Percentiles rank a stretch among this genome's conserved stretches.
These are phyloP conservation scores for Sinodicranocentrus sp. DNA, from an alignment of 2,888 invertebrate genomes.

Conservation along the genomic window DNA sequence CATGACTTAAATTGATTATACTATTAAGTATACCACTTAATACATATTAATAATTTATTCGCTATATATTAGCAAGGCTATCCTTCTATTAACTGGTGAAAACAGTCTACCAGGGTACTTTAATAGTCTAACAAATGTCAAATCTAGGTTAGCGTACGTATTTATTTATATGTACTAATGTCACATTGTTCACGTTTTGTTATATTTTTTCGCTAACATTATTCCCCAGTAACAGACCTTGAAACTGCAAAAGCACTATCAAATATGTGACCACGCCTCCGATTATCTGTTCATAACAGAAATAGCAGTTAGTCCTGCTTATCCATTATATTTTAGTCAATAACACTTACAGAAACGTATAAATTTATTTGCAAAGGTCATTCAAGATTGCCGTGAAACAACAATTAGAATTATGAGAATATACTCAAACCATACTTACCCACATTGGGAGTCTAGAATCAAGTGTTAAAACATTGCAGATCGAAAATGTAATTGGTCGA, in stretches of 20 bases:
- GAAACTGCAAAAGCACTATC: slow-evolving; percentile 54
- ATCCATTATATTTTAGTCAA: no score
- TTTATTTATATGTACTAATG: not conserved
- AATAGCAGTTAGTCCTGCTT: no score
- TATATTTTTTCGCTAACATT: not conserved
- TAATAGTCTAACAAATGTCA: not conserved
- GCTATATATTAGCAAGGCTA: no score
- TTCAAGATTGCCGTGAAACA: not conserved
- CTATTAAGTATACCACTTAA: no score
- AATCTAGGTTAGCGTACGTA: not conserved
- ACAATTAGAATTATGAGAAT: not conserved
- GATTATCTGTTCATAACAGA: slow-evolving; percentile 36
- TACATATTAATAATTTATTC: no score
- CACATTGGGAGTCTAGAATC: slow-evolving; percentile 30
- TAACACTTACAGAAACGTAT: no score
- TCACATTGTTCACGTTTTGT: not conserved
- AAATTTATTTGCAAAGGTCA: not conserved
- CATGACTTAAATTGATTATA: no score
- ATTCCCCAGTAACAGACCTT: slow-evolving; percentile 20
- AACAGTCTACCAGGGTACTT: not conserved
- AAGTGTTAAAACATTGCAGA: slow-evolving; percentile 30
- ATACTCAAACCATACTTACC: slow-evolving; percentile 23
- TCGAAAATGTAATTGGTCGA: slow-evolving; percentile 35
- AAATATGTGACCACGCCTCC: slow-evolving; percentile 53
- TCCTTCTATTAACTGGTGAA: not conserved